Evolutionary conservation across 2,113 vertebrate genomes (phyloP).

Genomic region (Gobiocypris rarus): DNA sequence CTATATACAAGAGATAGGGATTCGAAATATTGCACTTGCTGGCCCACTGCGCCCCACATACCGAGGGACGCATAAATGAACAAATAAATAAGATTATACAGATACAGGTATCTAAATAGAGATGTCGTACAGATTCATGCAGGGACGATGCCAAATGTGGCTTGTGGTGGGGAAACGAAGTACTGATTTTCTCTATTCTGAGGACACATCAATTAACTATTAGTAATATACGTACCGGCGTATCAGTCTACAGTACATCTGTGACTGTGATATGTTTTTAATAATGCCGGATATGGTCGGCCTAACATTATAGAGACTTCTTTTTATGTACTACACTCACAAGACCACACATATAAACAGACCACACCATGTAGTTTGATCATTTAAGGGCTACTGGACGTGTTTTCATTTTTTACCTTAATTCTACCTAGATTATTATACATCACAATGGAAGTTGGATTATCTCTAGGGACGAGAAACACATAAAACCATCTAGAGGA

Average conservation of each 20-base stretch:
- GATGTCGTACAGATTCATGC: conserved; percentile 67
- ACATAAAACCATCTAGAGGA: not conserved
- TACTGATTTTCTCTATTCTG: conserved; percentile 10
- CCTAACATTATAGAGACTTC: conserved; percentile 13
- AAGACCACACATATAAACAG: conserved; percentile 39
- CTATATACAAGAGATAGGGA: conserved; percentile 86
- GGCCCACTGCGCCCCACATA: conserved; percentile 86
- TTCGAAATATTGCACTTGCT: conserved; percentile 93
- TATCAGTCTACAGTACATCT: conserved; percentile 28
- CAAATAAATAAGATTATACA: conserved; percentile 65
- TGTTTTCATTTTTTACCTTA: not conserved
- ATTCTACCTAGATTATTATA: conserved; percentile 18
- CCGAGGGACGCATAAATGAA: conserved; percentile 77
- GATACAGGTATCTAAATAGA: conserved; percentile 69
- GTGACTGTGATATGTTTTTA: conserved; percentile 12
- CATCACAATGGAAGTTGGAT: not conserved
- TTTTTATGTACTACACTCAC: conserved; percentile 34
- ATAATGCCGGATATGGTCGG: conserved; percentile 17
- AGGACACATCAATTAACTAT: conserved; percentile 25
- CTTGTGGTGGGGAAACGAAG: conserved; percentile 1
- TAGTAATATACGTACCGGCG: conserved; percentile 31
- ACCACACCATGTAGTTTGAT: conserved; percentile 17
- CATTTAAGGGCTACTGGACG: conserved; percentile 7
- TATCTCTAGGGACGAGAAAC: not conserved
- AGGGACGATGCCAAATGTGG: conserved; percentile 83